Conservation (phyloP, 1,140 invertebrate genomes). For the Drosophila santomea region DNA sequence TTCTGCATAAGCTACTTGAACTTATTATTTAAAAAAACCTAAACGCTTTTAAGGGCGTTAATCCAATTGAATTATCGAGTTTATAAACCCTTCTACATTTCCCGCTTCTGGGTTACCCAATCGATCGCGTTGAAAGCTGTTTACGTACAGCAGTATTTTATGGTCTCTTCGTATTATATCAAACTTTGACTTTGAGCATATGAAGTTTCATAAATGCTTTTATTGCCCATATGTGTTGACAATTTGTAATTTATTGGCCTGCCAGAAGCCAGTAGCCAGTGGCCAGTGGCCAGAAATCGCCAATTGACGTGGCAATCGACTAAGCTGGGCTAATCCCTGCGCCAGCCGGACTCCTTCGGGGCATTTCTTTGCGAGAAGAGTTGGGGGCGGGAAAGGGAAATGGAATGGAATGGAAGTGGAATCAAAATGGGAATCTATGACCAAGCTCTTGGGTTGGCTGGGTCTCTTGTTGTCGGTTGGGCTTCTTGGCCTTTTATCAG, state of each 20-base stretch:
- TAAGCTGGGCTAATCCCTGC: slow-evolving; percentile 53
- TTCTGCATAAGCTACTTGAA: too few relatives aligned
- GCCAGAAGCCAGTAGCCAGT: slow-evolving; percentile 12
- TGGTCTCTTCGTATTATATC: slow-evolving; percentile 78
- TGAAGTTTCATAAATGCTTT: slow-evolving; percentile 61
- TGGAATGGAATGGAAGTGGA: neutral
- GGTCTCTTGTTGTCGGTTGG: slow-evolving; percentile 19
- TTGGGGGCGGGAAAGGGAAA: slow-evolving; percentile 1
- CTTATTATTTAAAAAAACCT: too few relatives aligned
- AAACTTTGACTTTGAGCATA: slow-evolving; percentile 75
- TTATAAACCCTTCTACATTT: slow-evolving; percentile 15
- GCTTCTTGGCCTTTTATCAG: slow-evolving; percentile 52
- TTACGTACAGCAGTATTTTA: slow-evolving; percentile 64
- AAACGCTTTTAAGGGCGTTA: neutral
- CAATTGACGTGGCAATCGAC: slow-evolving; percentile 67
- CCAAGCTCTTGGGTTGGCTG: slow-evolving; percentile 18
- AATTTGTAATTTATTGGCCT: slow-evolving; percentile 70
- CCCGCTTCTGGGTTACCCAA: slow-evolving; percentile 43
- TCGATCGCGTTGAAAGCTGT: slow-evolving; percentile 33
- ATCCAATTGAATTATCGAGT: slow-evolving; percentile 4
- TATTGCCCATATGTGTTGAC: slow-evolving; percentile 63
- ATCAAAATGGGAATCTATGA: slow-evolving; percentile 1
- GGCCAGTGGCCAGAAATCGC: slow-evolving; percentile 39
- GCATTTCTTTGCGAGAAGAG: slow-evolving; percentile 9
- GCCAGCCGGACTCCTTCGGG: slow-evolving; percentile 21